These are phyloP conservation scores for Puntigrus tetrazona DNA, from an alignment of 2,113 vertebrate species.

Conservation along the genomic window DNA sequence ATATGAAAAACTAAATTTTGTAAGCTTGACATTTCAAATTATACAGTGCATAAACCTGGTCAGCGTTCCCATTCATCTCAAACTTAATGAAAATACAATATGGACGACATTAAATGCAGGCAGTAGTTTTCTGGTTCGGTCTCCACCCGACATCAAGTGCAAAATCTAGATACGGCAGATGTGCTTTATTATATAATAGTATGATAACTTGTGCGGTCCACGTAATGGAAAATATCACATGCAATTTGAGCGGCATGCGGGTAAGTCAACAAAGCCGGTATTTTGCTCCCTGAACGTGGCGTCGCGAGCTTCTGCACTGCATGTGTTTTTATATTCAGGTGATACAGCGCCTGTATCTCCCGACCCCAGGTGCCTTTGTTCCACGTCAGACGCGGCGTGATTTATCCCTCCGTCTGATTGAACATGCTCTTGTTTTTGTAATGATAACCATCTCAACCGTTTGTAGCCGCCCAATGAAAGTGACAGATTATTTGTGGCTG, in stretches of 20 bases:
- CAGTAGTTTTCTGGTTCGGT: not conserved
- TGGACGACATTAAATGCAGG: not conserved
- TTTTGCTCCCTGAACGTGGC: not conserved
- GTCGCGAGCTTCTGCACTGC: not conserved
- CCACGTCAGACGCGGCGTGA: constrained; percentile 25
- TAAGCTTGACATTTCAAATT: not conserved
- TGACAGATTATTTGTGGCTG: constrained; percentile 52
- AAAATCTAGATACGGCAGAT: not conserved
- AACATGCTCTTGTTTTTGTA: constrained; percentile 52
- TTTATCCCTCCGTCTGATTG: constrained; percentile 39
- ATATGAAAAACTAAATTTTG: not conserved
- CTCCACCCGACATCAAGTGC: not conserved
- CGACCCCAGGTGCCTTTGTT: constrained; percentile 36
- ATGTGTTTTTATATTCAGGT: constrained; percentile 25
- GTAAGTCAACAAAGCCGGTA: not conserved
- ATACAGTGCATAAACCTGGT: not conserved
- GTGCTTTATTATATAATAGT: not conserved
- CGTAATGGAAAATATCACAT: not conserved
- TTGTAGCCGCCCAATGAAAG: constrained; percentile 46
- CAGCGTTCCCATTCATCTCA: not conserved
- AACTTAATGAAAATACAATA: not conserved
- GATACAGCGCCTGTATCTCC: constrained; percentile 13
- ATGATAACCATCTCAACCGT: constrained; percentile 50
- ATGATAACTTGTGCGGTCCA: no score
- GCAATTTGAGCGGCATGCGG: not conserved